These are phyloP conservation scores for Cassiopea andromeda DNA, from an alignment of 30 jellyfish, hydroid and myxozoan species.

Conservation along the genomic window DNA sequence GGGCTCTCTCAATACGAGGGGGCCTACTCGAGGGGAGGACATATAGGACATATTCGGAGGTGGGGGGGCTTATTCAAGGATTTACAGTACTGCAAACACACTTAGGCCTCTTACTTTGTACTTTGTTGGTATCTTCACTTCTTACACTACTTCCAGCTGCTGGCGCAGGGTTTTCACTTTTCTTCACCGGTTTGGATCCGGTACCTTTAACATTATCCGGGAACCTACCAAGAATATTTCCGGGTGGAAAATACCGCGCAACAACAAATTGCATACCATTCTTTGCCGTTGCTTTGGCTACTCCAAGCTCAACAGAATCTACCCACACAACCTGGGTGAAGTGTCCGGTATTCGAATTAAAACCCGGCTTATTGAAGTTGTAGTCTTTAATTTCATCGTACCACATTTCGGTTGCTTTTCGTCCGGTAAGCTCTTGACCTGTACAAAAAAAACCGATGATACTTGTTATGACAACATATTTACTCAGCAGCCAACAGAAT, in stretches of 20 bases:
- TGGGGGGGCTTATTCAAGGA: not conserved
- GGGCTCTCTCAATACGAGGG: too few relatives aligned
- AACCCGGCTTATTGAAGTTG: conserved; percentile 92
- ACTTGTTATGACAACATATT: too few relatives aligned
- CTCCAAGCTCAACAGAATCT: conserved; percentile 95
- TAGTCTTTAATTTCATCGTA: conserved; percentile 94
- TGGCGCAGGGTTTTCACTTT: conserved; percentile 52
- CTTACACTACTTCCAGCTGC: conserved; percentile 43
- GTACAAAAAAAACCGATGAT: not conserved
- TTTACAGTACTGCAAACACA: not conserved
- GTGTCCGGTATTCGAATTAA: conserved; percentile 96
- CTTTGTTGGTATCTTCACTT: conserved; percentile 11
- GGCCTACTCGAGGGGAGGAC: too few relatives aligned
- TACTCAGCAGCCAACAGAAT: too few relatives aligned
- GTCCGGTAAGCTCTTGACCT: conserved; percentile 97
- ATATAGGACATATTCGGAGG: too few relatives aligned
- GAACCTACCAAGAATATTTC: conserved; percentile 89
- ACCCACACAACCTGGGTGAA: conserved; percentile 99
- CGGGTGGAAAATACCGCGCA: conserved; percentile 97
- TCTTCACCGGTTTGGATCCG: conserved; percentile 64
- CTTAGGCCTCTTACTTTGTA: conserved; percentile 47
- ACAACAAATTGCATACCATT: conserved; percentile 98
- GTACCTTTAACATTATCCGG: conserved; percentile 92
- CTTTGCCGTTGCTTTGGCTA: conserved; percentile 92
- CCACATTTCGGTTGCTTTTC: conserved; percentile 99